Evolutionary conservation across 2,113 vertebrate species (phyloP).

Genomic region (Rhinolophus sinicus): DNA sequence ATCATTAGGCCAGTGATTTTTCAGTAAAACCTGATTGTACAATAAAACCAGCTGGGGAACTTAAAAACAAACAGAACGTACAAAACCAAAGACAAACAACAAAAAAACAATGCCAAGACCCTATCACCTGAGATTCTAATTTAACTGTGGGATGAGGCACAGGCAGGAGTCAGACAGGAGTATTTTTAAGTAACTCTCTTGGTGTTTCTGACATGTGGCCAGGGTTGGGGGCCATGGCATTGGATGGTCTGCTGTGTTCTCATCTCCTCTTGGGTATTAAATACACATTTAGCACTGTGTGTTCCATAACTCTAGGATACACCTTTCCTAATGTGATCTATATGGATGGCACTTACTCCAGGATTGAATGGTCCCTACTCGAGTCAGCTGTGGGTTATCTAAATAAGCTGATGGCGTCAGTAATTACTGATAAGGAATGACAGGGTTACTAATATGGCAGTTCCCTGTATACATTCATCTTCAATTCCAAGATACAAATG

Average conservation of each 20-base stretch:
- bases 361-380: background rate
- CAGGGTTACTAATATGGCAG: background rate
- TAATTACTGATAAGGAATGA: background rate
- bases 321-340: background rate
- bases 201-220: background rate
- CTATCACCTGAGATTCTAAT: background rate
- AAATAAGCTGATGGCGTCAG: background rate
- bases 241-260: background rate
- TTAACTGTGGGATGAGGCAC: background rate
- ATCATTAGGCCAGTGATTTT: background rate
- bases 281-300: background rate
- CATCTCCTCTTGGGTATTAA: background rate
- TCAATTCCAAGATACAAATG: background rate
- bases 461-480: background rate
- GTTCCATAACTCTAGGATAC: background rate
- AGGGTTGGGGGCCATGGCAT: background rate
- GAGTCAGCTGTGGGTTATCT: background rate
- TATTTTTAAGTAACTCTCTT: background rate
- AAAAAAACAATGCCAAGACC: background rate
- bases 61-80: conserved; percentile 28
- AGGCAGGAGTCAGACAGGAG: background rate
- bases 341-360: background rate
- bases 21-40: background rate
- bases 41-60: background rate
- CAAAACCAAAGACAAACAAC: background rate